Base-by-base conservation (phyloP, 2,888 invertebrate species). In the Drosophila atroscutellata region DNA sequence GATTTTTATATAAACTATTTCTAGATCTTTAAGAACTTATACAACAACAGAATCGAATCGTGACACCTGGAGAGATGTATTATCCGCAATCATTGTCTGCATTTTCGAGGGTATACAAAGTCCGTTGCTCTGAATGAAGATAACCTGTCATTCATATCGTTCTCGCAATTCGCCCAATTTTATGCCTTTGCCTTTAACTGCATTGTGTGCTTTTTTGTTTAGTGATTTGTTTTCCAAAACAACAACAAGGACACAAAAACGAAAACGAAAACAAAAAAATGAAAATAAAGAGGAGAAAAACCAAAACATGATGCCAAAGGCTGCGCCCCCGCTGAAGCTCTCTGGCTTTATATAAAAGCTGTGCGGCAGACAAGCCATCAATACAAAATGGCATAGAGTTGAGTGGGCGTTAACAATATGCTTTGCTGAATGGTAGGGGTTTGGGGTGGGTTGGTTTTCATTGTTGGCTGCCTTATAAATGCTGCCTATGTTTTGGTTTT, bases 351-450 rank as follows among this genome's bases (percentile, higher is more conserved):
- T 90, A 86, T 90, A 86, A 90, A 88, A 86, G 90, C 86, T 90
- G 90, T 90, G 88, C 88, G 86, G 86, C 86, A 86, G 90, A 88
- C 83, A 90, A 83, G 83, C 90, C 86, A 86, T 86, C 86, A 90
- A 86, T 86, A 86, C 86, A 90, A 86, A 86, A 89, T 85, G 89
- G 89, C 84, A 85, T 89, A 89, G 84, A 89, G 84, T 89, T 85
- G 87, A 85, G 87, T 85, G 86, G 88, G 86, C 88, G 90, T 87
- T 85, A 89, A 89, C 90, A 88, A 88, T 83, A 85, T 80, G 86
- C 79, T 45, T 24, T 45, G 15, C 37, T 80, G 20, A 26, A 18
- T 39, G 47, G 36, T 11, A 30, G 55, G 30, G 20, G 13, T 3
- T 45, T 0, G 45, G 54, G 36, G 13, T 18, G 67, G 42, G 28